Percentiles rank a stretch among this genome's conserved stretches.
Conservation (phyloP, 2,113 vertebrate genomes). For the Gobio gobio region DNA sequence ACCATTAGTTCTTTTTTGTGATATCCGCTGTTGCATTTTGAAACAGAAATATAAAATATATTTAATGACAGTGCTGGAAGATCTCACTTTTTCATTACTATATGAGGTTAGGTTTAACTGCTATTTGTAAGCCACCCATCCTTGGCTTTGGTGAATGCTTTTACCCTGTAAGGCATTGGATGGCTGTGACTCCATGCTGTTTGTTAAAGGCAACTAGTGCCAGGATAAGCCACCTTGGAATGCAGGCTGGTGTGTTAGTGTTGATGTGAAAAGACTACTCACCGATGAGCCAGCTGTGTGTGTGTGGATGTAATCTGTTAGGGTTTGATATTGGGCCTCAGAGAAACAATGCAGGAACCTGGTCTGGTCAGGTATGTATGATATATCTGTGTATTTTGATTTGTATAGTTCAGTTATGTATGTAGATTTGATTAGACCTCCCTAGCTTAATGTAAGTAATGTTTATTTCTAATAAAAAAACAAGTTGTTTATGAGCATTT, state of each 20-base stretch:
- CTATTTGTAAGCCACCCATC: conserved; percentile 23
- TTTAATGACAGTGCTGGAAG: background rate
- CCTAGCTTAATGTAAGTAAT: background rate
- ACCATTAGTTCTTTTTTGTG: background rate
- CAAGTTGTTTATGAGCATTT: background rate
- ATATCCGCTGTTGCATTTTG: background rate
- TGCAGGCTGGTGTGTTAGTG: conserved; percentile 36
- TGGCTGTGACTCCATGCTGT: conserved; percentile 22
- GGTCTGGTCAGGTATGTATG: background rate
- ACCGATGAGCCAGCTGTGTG: conserved; percentile 1
- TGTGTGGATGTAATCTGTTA: background rate
- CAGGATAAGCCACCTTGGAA: conserved; percentile 52
- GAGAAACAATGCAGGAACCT: background rate
- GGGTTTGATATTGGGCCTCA: background rate
- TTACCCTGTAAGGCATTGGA: conserved; percentile 54
- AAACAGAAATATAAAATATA: background rate
- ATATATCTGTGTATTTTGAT: background rate
- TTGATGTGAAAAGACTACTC: conserved; percentile 21
- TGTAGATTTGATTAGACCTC: background rate
- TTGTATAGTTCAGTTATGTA: background rate
- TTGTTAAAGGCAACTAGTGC: conserved; percentile 41
- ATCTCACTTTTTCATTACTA: conserved; percentile 35
- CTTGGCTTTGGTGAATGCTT: conserved; percentile 45
- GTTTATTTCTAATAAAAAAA: background rate
- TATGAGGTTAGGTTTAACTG: conserved; percentile 43